Percentiles rank a stretch among this genome's conserved stretches.
Conservation (phyloP, 2,888 invertebrate species). For the Plagodis dolabraria region DNA sequence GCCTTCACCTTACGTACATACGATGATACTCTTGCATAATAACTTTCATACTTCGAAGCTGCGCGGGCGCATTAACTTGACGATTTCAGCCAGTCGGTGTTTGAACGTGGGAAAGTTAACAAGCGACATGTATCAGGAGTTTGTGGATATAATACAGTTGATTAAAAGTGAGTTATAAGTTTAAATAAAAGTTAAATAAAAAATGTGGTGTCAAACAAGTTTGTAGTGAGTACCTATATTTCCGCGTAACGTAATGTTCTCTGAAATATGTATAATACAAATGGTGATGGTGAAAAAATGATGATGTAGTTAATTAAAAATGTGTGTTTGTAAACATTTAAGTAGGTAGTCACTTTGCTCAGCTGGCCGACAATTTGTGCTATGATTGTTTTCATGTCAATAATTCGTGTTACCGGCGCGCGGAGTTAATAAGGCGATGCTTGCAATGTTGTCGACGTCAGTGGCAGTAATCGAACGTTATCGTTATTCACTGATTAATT, state of each 20-base stretch:
- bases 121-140: constrained; percentile 41
- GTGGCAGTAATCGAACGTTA: no score
- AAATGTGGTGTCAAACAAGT: neutral
- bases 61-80: constrained; percentile 11
- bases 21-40: constrained; percentile 24
- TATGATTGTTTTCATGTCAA: neutral
- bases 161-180: constrained; percentile 39
- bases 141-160: constrained; percentile 41
- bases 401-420: neutral
- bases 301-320: constrained; percentile 5
- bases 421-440: no score
- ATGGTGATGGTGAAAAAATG: no score
- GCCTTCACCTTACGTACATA: constrained; percentile 7
- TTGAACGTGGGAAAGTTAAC: constrained; percentile 13
- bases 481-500: no score
- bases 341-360: constrained; percentile 1
- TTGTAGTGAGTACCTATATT: no score
- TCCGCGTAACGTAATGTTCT: no score
- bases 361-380: neutral
- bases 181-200: neutral
- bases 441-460: no score
- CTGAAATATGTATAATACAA: no score
- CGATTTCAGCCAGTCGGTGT: constrained; percentile 12
- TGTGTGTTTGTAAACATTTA: constrained; percentile 13
- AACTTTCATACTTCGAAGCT: constrained; percentile 22